Evolutionary conservation across 2,888 invertebrate species (phyloP).

Genomic region (Lypha dubia): DNA sequence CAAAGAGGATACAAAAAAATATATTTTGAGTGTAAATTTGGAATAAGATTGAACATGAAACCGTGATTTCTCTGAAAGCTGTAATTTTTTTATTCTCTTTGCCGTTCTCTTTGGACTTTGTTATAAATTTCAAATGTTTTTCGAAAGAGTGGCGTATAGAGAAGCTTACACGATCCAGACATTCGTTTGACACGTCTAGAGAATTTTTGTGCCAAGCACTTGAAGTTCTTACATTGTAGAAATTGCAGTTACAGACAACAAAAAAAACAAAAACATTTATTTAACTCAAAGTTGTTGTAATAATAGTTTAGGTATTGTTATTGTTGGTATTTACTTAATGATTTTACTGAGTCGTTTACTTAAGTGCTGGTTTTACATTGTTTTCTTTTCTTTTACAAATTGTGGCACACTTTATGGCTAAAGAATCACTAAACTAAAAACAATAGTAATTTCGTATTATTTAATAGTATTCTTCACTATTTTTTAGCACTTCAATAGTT

Average conservation of each 20-base stretch:
- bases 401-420: slow-evolving; percentile 64
- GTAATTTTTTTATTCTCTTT: not conserved
- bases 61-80: not conserved
- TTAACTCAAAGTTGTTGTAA: not conserved
- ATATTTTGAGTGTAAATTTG: not conserved
- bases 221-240: too few species aligned
- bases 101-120: not conserved
- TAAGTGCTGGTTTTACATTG: slow-evolving; percentile 24
- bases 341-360: slow-evolving; percentile 58
- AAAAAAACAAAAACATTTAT: not conserved
- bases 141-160: not conserved
- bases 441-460: not conserved
- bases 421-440: not conserved
- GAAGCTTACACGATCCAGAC: too few species aligned
- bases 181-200: not conserved
- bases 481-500: too few species aligned
- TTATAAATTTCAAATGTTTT: not conserved
- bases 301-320: slow-evolving; percentile 11
- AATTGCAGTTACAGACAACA: too few species aligned
- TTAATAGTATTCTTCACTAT: too few species aligned
- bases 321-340: slow-evolving; percentile 43
- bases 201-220: not conserved
- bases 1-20: not conserved
- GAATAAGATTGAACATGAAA: not conserved
- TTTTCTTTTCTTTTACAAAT: slow-evolving; percentile 59